These are phyloP conservation scores for Sepioteuthis lessoniana DNA, from an alignment of 2,888 invertebrate genomes.

Conservation along the genomic window DNA sequence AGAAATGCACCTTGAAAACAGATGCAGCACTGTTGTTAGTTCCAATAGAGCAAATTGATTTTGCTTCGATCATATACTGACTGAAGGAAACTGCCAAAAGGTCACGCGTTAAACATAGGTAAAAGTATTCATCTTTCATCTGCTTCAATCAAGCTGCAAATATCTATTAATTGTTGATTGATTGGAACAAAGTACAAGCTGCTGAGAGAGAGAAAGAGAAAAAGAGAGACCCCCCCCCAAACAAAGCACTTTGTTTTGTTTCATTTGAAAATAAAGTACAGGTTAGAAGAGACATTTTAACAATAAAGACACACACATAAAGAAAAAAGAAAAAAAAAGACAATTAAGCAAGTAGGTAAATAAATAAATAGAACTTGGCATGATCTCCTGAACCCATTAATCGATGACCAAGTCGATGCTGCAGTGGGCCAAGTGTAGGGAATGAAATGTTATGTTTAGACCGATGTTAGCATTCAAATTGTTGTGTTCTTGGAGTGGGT, in stretches of 20 bases:
- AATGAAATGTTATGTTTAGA: background rate
- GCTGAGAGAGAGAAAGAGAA: background rate
- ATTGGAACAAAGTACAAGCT: background rate
- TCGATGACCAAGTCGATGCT: background rate
- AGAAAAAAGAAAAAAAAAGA: background rate
- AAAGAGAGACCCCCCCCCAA: too few species aligned
- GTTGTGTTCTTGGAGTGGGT: background rate
- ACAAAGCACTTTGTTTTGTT: background rate
- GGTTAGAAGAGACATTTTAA: background rate
- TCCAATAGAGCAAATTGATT: background rate
- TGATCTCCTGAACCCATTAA: background rate
- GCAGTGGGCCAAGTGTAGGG: background rate
- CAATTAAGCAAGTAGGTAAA: background rate
- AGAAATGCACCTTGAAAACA: background rate
- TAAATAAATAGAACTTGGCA: constrained; percentile 20
- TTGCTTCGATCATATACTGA: background rate
- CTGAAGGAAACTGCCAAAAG: background rate
- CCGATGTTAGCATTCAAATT: background rate
- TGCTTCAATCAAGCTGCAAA: background rate
- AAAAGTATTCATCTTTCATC: background rate
- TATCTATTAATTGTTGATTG: background rate
- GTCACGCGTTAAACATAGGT: background rate
- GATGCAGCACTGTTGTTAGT: background rate
- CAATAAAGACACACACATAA: background rate
- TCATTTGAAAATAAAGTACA: background rate